A percentile compares a stretch with the other conserved stretches of the same genome.
These are phyloP conservation scores for Pampusana beccarii DNA, from an alignment of 2,113 vertebrate genomes.

Conservation along the genomic window DNA sequence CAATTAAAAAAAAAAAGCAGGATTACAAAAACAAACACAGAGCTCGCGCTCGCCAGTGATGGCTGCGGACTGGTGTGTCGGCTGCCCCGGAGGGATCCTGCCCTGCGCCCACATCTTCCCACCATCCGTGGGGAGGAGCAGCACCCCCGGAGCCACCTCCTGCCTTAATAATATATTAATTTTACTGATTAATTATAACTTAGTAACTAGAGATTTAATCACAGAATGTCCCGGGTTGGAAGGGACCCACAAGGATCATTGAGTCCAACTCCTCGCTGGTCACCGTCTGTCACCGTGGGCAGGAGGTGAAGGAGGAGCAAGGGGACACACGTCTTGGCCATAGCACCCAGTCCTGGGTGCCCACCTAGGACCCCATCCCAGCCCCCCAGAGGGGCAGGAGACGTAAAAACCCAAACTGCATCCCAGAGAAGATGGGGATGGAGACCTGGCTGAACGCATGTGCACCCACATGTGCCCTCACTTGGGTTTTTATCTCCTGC, in stretches of 20 bases:
- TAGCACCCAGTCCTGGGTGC: not conserved
- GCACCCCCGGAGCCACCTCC: not conserved
- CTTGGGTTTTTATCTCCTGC: not conserved
- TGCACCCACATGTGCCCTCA: not conserved
- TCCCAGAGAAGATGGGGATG: fast-evolving
- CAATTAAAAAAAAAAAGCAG: constrained; percentile 44
- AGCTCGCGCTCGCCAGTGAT: not conserved
- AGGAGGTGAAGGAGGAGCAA: not conserved
- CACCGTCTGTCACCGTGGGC: fast-evolving
- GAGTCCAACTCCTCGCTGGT: too few relatives aligned
- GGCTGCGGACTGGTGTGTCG: not conserved
- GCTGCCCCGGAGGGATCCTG: not conserved
- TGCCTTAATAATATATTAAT: too few relatives aligned
- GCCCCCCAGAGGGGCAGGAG: not conserved
- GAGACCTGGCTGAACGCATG: fast-evolving
- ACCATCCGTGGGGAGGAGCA: fast-evolving
- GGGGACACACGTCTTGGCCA: fast-evolving
- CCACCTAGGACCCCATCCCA: not conserved
- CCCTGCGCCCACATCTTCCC: fast-evolving
- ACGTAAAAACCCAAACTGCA: too few relatives aligned
- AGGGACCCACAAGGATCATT: too few relatives aligned
- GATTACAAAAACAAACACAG: constrained; percentile 71
- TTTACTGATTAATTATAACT: too few relatives aligned
- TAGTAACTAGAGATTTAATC: too few relatives aligned
- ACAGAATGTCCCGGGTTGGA: too few relatives aligned